Evolutionary conservation across 2,888 invertebrate species (phyloP).

Genomic region (Heliconius cydno): DNA sequence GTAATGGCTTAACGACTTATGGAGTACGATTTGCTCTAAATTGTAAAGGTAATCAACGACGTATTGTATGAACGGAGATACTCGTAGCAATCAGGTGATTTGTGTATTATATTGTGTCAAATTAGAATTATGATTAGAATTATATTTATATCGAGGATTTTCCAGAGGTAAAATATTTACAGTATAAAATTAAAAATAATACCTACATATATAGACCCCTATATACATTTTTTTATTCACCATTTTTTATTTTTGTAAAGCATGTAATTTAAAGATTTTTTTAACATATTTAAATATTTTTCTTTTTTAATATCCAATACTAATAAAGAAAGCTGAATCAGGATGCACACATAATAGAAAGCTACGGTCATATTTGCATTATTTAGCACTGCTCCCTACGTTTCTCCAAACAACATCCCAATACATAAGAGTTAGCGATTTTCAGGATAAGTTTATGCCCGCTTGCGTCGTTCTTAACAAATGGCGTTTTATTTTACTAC

Average conservation of each 20-base stretch:
- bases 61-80: not conserved
- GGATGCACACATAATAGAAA: constrained; percentile 29
- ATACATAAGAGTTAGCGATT: constrained; percentile 20
- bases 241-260: too few relatives aligned
- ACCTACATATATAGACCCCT: too few relatives aligned
- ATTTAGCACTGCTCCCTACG: constrained; percentile 29
- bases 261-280: too few relatives aligned
- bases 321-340: not conserved
- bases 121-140: not conserved
- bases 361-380: constrained; percentile 38
- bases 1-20: not conserved
- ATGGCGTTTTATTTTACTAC: too few relatives aligned
- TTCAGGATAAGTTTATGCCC: not conserved
- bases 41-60: not conserved
- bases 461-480: too few relatives aligned
- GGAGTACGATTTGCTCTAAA: not conserved
- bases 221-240: too few relatives aligned
- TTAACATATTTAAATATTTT: too few relatives aligned
- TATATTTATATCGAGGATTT: not conserved
- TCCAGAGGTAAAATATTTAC: not conserved
- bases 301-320: not conserved
- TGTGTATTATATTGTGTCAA: not conserved
- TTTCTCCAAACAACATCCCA: constrained; percentile 30
- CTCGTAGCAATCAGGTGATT: not conserved
- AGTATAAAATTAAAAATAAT: too few relatives aligned